Base-by-base conservation (phyloP, 1,140 invertebrate genomes). In the Camponotus floridanus region DNA sequence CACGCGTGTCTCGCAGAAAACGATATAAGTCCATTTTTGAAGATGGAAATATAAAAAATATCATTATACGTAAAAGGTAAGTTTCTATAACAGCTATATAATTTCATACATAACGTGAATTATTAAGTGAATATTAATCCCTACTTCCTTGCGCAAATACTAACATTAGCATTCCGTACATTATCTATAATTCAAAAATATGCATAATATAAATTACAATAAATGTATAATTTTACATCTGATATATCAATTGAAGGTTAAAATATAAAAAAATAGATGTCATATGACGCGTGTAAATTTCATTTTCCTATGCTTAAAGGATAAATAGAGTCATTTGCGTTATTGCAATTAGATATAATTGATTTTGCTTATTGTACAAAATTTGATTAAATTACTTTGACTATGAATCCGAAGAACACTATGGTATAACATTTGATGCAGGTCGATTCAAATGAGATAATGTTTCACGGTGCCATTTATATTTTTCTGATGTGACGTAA, bases 311-410 rank as follows among this genome's bases (percentile, higher is more conserved):
- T 15, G 8, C 15, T 18, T 33, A 76, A 33, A 4, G 8, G 21
- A 76, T 45, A 31, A 31, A 61, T 6, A 42, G 36, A 21, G 33
- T 76, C 21, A 21, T 15, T 68, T 15, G 9, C n/a, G 48, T 76
- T 26, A 26, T 26, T 26, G 26, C 26, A 45, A 62, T 51, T 51
- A 36, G 0, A 9, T 76, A 33, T 36, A 36, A 7, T 8, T 7
- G n/a, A 51, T 67, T 36, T 42, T 8, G 11, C 15, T 39, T 68
- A 42, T 80, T 80, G 39, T 15, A 70, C n/a, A 78, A 45, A 78
- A 65, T 68, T n/a, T 15, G 1, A 13, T 55, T 26, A 39, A 33
- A 26, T 79, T 39, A 39, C 26, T 4, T 68, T 6, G 64, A 68
- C 7, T 39, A 31, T 33, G 13, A 18, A 42, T 9, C n/a, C 61